Base-by-base conservation (phyloP, 2,888 invertebrate genomes). In the Eugnorisma glareosa region DNA sequence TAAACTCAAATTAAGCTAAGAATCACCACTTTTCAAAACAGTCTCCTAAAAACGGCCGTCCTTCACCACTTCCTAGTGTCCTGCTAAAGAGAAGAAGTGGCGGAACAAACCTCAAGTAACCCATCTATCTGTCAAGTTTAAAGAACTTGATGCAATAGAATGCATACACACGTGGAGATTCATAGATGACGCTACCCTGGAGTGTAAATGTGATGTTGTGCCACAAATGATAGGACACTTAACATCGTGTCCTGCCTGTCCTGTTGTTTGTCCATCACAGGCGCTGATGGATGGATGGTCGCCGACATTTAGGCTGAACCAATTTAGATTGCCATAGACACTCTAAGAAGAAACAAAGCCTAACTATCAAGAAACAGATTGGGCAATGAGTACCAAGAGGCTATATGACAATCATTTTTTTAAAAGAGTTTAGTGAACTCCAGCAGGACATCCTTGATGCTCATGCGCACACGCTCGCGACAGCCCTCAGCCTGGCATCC, bases 401-500 rank as follows among this genome's bases (percentile, higher is more conserved):
- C 28, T 28, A 2, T n/a, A 24, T 61, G 5, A 35, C 61, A 35
- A 24, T 21, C 0, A 37, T 11, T 24, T 57, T 13, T 13, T 7
- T 35, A 66, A 43, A 21, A 24, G 1, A 1, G 48, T 54, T 75
- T 63, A 64, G 43, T 67, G 43, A 51, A 40, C 59, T 61, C n/a
- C 15, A 43, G 24, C 13, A 48, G 68, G 69, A 59, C 83, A 77
- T 73, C 84, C 86, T 68, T 86, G 88, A 78, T 86, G 88, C 77
- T 88, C 86, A 85, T 86, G 77, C 40, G 73, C 59, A 63, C 48
- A 64, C 43, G 74, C 82, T 64, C 54, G 82, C 77, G 92, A 88
- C 90, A 91, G 87, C 92, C 89, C 92, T 92, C 88, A 77, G 66
- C 64, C 83, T 89, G 93, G 92, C 90, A 93, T 93, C 93, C 92